Conservation (phyloP, 1,140 invertebrate species). For the Triops cancriformis region DNA sequence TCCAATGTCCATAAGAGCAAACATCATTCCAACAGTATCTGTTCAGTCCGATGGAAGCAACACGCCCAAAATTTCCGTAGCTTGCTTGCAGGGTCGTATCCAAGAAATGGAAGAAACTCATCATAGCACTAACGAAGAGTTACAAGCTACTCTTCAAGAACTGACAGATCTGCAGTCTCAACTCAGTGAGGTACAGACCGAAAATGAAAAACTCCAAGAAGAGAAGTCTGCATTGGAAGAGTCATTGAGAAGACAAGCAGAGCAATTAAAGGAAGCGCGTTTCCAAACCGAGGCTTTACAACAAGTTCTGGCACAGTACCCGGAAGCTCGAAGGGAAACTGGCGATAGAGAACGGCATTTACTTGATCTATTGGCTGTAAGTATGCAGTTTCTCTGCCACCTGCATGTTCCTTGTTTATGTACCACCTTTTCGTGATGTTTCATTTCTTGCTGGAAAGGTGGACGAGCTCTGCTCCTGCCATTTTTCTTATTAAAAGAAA, state of each 20-base stretch:
- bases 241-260: conserved; percentile 82
- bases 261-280: conserved; percentile 70
- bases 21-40: background rate
- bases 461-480: background rate
- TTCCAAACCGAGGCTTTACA: conserved; percentile 47
- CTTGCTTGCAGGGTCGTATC: conserved; percentile 84
- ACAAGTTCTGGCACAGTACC: conserved; percentile 51
- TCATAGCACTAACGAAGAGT: conserved; percentile 86
- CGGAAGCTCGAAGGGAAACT: conserved; percentile 39
- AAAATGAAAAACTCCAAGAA: conserved; percentile 74
- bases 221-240: conserved; percentile 82
- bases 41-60: conserved; percentile 49
- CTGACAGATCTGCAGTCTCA: conserved; percentile 76
- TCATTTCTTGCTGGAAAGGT: background rate
- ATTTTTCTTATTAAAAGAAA: background rate
- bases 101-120: conserved; percentile 82
- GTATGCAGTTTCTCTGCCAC: background rate
- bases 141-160: conserved; percentile 88
- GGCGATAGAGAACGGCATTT: background rate
- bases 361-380: background rate
- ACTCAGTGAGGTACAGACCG: conserved; percentile 71
- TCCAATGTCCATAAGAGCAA: conserved; percentile 59
- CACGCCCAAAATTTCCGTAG: conserved; percentile 79
- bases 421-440: background rate
- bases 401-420: background rate